phyloP scores from a whole-genome alignment of 2,888 invertebrate genomes.

The Embidobia sp. region DNA sequence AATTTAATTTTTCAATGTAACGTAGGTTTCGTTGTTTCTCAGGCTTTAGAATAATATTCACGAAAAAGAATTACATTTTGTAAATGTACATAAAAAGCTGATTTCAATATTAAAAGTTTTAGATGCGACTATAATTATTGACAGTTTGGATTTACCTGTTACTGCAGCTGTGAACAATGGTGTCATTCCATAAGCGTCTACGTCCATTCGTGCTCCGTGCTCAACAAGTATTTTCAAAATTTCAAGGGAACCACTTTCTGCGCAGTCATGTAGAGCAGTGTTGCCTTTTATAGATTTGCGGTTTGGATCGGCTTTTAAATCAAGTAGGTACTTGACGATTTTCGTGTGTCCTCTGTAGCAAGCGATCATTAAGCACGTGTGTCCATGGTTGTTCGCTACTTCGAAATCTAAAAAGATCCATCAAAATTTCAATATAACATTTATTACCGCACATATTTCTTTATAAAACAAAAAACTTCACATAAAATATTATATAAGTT shows the following conservation, averaged over 20 bases:
- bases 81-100: no score
- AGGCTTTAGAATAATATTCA: no score
- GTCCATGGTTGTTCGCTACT: slow-evolving; percentile 96
- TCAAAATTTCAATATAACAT: no score
- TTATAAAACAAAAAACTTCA: no score
- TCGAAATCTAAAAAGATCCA: slow-evolving; percentile 89
- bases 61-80: no score
- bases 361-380: slow-evolving; percentile 99
- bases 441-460: no score
- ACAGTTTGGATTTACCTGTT: slow-evolving; percentile 82
- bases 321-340: slow-evolving; percentile 94
- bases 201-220: slow-evolving; percentile 95
- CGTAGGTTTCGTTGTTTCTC: no score
- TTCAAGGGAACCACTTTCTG: slow-evolving; percentile 96
- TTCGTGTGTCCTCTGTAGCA: slow-evolving; percentile 97
- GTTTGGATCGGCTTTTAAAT: slow-evolving; percentile 94
- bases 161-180: slow-evolving; percentile 96
- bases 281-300: slow-evolving; percentile 96
- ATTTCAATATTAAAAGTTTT: no score
- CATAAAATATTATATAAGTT: no score
- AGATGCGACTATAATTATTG: background rate
- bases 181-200: slow-evolving; percentile 98
- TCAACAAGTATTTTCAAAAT: slow-evolving; percentile 94
- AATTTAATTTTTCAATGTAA: no score
- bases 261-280: slow-evolving; percentile 98